These are phyloP conservation scores for Pelecanoides urinatrix DNA, from an alignment of 2,113 vertebrate species.

Conservation along the genomic window DNA sequence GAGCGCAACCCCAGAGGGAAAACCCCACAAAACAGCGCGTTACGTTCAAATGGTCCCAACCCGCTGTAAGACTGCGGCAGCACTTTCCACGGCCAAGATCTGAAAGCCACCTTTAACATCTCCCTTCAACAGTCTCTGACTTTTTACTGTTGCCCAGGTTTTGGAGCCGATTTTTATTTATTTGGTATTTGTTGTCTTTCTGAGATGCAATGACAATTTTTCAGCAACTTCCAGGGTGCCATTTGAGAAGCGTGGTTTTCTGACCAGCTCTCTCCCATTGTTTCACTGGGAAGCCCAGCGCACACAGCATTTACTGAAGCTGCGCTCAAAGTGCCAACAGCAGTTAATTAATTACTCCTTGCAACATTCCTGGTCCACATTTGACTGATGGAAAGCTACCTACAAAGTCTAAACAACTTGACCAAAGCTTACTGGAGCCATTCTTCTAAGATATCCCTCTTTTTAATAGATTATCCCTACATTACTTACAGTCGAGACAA, in stretches of 20 bases:
- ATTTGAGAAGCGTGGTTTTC: rapidly evolving
- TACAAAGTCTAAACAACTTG: not conserved
- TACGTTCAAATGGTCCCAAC: rapidly evolving
- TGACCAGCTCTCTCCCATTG: not conserved
- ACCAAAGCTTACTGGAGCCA: not conserved
- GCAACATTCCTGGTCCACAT: not conserved
- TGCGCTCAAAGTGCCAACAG: not conserved
- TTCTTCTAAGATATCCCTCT: not conserved
- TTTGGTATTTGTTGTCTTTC: not conserved
- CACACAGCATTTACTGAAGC: not conserved
- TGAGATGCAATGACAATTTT: not conserved
- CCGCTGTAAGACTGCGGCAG: rapidly evolving
- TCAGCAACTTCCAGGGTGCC: not conserved
- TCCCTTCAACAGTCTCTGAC: not conserved
- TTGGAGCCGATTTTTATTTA: not conserved
- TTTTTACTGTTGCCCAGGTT: not conserved
- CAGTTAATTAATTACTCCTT: not conserved
- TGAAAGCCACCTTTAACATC: not conserved
- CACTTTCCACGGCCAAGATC: not conserved
- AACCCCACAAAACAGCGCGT: not conserved
- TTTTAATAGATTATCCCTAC: not conserved
- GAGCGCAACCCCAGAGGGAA: not conserved
- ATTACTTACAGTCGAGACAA: not conserved
- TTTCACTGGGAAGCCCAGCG: not conserved
- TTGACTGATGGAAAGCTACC: not conserved